Base-by-base conservation (phyloP, 1,140 invertebrate species). In the Drosophila ogumai region DNA sequence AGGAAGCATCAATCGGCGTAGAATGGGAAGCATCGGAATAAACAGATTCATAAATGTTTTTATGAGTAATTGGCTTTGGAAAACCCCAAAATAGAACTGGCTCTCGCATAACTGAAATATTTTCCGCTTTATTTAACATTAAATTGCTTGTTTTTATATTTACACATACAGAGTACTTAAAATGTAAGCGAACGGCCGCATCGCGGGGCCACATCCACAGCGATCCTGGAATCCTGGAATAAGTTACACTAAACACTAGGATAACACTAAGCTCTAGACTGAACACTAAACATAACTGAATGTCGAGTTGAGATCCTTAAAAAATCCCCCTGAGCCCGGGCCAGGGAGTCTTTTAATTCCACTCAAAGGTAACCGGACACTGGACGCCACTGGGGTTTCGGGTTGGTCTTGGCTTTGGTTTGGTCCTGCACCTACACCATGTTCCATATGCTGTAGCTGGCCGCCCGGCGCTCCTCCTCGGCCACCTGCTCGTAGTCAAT, bases 381-480 rank as follows among this genome's bases (percentile, higher is more conserved):
- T 49, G 58, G 76, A 41, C 47, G 49, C 64, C 66, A 69, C 63
- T 66, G 47, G 47, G 55, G 44, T 54, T 43, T 28, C 6, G 25
- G 25, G 25, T 28, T 28, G 25, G 0, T 28, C 1, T 28, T 28
- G 25, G 25, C 6, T 28, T 28, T 28, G 25, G 25, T 3, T 8
- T 19, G 17, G 4, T 36, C 36, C 55, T 68, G n/a, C 47, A 32
- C 44, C 64, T 75, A 90, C 60, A 91, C 91, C 81, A 91, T 91
- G 74, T 91, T 92, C 91, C 91, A 92, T 86, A 92, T 92, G 80
- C 91, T 92, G 56, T 92, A 92, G 54, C 80, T 84, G 57, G 86
- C 91, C 50, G 88, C 85, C 28, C 77, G 77, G 56, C 84, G 77
- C 76, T 92, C 91, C 61, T 92, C 87, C 67, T 91, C 87, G 25